A percentile compares a stretch with the other conserved stretches of the same genome.
Conservation (phyloP, 1,140 invertebrate genomes). For the Drosophila guanche region DNA sequence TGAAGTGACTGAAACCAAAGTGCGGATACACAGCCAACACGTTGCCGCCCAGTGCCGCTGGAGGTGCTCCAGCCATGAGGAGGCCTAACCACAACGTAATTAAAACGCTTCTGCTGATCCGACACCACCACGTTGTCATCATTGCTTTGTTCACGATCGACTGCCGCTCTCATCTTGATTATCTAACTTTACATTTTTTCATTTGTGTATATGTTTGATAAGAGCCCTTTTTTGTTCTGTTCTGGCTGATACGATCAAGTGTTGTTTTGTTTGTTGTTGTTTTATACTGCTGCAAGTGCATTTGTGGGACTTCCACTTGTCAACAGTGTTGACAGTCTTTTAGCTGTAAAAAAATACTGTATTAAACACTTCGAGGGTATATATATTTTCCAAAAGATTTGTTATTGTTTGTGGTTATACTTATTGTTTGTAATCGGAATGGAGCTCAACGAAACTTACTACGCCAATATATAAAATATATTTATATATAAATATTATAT, state of each 20-base stretch:
- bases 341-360: too few species aligned
- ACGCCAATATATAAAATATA: too few species aligned
- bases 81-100: conserved; percentile 15
- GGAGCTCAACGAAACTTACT: too few species aligned
- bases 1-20: conserved; percentile 88
- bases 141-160: conserved; percentile 25
- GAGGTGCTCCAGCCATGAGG: conserved; percentile 1
- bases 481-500: too few species aligned
- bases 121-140: conserved; percentile 26
- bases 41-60: conserved; percentile 28
- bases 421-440: too few species aligned
- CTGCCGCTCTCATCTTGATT: conserved; percentile 24
- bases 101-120: conserved; percentile 5
- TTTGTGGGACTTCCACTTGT: not conserved
- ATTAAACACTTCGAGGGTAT: too few species aligned
- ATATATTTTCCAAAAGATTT: too few species aligned
- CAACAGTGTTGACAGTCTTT: too few species aligned
- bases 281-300: not conserved
- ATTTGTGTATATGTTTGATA: not conserved
- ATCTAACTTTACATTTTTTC: not conserved
- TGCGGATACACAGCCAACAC: conserved; percentile 88
- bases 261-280: not conserved
- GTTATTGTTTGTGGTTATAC: too few species aligned
- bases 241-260: not conserved
- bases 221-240: not conserved